Evolutionary conservation across 2,797 vertebrate genomes (phyloP), one percentile per base, ranked within the genome.

Genomic region (Aulostomus chinensis): DNA sequence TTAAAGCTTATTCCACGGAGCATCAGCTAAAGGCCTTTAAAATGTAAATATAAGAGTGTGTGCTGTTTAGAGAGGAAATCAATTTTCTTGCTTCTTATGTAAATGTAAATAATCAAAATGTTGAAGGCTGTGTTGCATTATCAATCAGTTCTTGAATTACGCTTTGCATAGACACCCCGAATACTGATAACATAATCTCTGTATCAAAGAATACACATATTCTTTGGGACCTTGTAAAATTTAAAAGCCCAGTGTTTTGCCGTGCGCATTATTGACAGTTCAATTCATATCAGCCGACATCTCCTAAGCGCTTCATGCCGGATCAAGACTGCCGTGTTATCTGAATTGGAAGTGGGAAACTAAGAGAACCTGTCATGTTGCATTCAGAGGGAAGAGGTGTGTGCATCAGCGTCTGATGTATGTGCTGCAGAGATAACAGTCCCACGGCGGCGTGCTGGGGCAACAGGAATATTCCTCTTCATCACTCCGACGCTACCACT

Each of bases 241-340:
- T 65, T 58, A 68, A 82, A 81, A 76, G 68, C 71, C 54, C 49
- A 34, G 72, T 74, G 76, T 76, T 65, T 52, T 38, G 42, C 61
- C 2, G 51, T 1, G 17, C 15, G 22, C 38, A 13, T 87, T 86
- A 85, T 76, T 89, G 84, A 86, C 87, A 88, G 78, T 66, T 84
- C 78, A 66, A 84, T 89, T 89, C 84, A 87, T 85, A 85, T 88
- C 81, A 55, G 67, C 28, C 72, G 86, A 87, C 87, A 86, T 86
- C 85, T 85, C 77, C 65, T 79, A 72, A 86, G 77, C 78, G 36
- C 76, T 75, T 80, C 78, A 77, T 58, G 75, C 60, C 28, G 52
- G 78, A 85, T 86, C 73, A 83, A 61, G 58, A 69, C 67, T n/a
- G 60, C 60, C 42, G 58, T 54, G 78, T 81, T 86, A 84, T 84